phyloP scores from a whole-genome alignment of 2,888 invertebrate species.

The Standfussiana lucernea region DNA sequence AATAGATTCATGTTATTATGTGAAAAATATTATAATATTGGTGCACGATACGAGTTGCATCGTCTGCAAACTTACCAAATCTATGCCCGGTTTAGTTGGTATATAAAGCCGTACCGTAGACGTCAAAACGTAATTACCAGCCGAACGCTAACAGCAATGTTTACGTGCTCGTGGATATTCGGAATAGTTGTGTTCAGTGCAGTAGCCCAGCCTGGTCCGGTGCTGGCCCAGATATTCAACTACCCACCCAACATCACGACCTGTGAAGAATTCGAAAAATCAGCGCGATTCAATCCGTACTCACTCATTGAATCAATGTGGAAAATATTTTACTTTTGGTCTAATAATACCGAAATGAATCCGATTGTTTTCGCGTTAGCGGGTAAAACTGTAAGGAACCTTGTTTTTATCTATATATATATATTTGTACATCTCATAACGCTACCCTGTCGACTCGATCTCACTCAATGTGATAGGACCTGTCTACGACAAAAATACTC shows the following conservation, averaged over 20 bases:
- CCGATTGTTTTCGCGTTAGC: conserved; percentile 81
- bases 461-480: conserved; percentile 4
- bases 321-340: conserved; percentile 86
- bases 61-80: conserved; percentile 44
- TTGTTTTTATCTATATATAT: not conserved
- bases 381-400: conserved; percentile 75
- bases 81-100: conserved; percentile 45
- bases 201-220: conserved; percentile 36
- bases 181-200: conserved; percentile 76
- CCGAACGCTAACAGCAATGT: conserved; percentile 78
- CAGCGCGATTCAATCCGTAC: conserved; percentile 79
- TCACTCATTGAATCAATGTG: conserved; percentile 80
- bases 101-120: conserved; percentile 68
- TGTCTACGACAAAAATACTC: conserved; percentile 29
- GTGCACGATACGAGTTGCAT: conserved; percentile 18
- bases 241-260: conserved; percentile 71
- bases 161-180: conserved; percentile 78
- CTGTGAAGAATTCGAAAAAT: conserved; percentile 83
- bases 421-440: conserved; percentile 14
- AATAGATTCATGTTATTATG: not conserved
- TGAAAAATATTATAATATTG: not conserved
- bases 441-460: not conserved
- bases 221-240: conserved; percentile 31
- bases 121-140: conserved; percentile 75
- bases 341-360: conserved; percentile 78